A percentile compares a stretch with the other conserved stretches of the same genome.
phyloP scores from a whole-genome alignment of 2,797 vertebrate species.

The Chrosomus eos region DNA sequence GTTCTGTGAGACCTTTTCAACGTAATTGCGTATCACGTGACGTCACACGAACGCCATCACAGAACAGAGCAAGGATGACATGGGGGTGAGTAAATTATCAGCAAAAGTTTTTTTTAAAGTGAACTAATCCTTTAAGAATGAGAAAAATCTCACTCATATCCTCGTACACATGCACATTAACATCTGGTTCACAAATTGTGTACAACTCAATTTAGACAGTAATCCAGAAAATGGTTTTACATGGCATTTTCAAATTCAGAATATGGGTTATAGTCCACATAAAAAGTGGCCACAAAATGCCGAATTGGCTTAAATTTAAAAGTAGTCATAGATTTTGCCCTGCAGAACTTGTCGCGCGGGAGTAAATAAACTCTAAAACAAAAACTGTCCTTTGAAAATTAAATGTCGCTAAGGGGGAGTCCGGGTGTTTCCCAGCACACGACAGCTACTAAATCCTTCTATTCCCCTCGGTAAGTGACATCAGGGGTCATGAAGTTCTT shows the following conservation, averaged over 20 bases:
- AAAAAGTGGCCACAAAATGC: conserved; percentile 5
- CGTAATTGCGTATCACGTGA: too few relatives aligned
- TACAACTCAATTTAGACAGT: background rate
- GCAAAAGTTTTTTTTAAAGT: too few relatives aligned
- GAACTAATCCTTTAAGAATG: too few relatives aligned
- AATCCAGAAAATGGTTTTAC: background rate
- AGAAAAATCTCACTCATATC: background rate
- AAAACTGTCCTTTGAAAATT: background rate
- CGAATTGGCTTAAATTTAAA: background rate
- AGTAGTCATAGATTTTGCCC: background rate
- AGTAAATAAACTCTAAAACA: background rate
- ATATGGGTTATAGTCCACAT: conserved; percentile 5
- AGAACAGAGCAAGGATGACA: too few relatives aligned
- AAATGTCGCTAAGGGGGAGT: background rate
- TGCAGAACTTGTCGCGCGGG: background rate
- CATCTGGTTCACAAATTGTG: background rate
- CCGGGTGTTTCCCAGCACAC: background rate
- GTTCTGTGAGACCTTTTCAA: too few relatives aligned
- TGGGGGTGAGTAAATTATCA: too few relatives aligned
- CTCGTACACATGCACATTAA: background rate
- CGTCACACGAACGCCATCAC: too few relatives aligned
- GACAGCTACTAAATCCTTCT: background rate
- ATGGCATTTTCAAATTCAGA: background rate
- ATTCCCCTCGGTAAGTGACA: background rate
- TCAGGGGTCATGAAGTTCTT: background rate